Evolutionary conservation across 2,888 invertebrate genomes (phyloP).

Genomic region (Proisotoma minuta): DNA sequence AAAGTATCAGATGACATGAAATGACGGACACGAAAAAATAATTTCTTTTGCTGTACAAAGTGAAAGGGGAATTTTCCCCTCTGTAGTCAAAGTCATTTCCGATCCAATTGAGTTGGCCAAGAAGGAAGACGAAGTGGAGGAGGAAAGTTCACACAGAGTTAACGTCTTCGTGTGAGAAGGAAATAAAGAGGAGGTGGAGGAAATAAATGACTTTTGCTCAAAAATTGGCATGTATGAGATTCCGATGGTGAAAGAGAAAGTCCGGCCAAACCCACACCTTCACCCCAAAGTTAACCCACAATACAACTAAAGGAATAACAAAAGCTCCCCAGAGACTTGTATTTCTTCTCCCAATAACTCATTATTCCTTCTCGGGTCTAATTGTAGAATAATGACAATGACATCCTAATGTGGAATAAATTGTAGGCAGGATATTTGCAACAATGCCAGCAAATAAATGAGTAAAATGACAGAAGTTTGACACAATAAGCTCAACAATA

Average conservation of each 20-base stretch:
- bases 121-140: background rate
- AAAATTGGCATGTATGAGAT: constrained; percentile 32
- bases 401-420: too few species aligned
- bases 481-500: too few species aligned
- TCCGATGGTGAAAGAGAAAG: background rate
- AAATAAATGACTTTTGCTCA: constrained; percentile 32
- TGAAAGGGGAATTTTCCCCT: too few species aligned
- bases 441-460: too few species aligned
- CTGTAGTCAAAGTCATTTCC: background rate
- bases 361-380: background rate
- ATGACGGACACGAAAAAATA: background rate
- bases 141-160: background rate
- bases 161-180: background rate
- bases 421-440: too few species aligned
- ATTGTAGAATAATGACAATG: too few species aligned
- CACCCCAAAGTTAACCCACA: background rate
- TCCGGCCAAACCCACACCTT: too few species aligned
- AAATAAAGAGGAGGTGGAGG: constrained; percentile 5
- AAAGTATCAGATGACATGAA: background rate
- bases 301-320: background rate
- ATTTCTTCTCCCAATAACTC: background rate
- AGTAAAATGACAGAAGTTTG: too few species aligned
- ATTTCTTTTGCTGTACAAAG: background rate
- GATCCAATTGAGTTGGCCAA: background rate
- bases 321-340: background rate